Conservation (phyloP, 2,888 invertebrate species). For the Petrolisthes cinctipes region DNA sequence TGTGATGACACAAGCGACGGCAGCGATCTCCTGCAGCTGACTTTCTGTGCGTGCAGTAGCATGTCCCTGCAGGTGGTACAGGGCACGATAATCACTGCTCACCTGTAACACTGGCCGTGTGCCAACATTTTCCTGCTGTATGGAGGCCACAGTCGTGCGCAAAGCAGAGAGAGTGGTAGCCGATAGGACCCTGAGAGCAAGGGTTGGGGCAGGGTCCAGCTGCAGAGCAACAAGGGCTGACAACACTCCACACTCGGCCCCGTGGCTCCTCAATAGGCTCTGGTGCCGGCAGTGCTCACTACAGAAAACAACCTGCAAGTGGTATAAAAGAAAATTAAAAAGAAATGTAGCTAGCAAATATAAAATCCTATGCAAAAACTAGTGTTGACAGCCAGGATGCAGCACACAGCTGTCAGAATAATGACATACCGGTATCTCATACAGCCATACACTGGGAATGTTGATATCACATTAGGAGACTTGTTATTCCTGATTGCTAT, state of each 20-base stretch:
- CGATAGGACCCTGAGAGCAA: constrained; percentile 45
- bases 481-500: no score
- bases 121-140: constrained; percentile 28
- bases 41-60: constrained; percentile 48
- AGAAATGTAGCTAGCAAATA: no score
- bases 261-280: constrained; percentile 33
- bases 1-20: constrained; percentile 43
- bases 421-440: no score
- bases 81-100: constrained; percentile 20
- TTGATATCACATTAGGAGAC: no score
- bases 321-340: no score
- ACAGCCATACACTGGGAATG: no score
- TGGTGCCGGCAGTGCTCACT: constrained; percentile 36
- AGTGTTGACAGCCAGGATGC: no score
- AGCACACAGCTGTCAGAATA: no score
- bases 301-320: constrained; percentile 61
- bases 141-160: constrained; percentile 5
- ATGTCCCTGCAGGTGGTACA: constrained; percentile 52
- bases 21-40: constrained; percentile 52
- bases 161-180: constrained; percentile 36
- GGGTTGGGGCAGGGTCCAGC: constrained; percentile 49
- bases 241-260: constrained; percentile 47
- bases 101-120: constrained; percentile 29
- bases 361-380: no score
- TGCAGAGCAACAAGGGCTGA: constrained; percentile 51